Evolutionary conservation across 2,888 invertebrate species (phyloP).

Genomic region (Mythimna impura): DNA sequence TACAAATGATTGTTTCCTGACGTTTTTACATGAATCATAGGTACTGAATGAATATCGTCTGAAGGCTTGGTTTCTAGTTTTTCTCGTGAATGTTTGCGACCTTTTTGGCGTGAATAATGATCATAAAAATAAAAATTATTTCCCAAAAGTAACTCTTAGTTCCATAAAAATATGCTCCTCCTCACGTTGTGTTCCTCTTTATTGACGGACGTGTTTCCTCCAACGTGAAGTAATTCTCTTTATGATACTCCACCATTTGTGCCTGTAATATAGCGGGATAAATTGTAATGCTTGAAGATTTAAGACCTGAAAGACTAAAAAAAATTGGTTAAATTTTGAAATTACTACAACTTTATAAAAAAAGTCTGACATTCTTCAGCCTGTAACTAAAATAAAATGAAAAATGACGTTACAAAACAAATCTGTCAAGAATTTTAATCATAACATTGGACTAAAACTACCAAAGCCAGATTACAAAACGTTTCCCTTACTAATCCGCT

Average conservation of each 20-base stretch:
- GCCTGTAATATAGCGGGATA: background rate
- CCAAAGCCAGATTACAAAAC: conserved; percentile 13
- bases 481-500: conserved; percentile 24
- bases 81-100: background rate
- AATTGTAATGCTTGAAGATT: background rate
- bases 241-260: too few species aligned
- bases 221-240: too few species aligned
- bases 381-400: background rate
- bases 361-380: background rate
- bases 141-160: too few species aligned
- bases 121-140: too few species aligned
- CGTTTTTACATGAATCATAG: conserved; percentile 20
- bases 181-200: too few species aligned
- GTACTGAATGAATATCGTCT: too few species aligned
- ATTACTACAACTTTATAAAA: background rate
- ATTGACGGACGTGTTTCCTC: too few species aligned
- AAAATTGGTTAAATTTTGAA: too few species aligned
- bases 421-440: background rate
- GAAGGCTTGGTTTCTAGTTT: too few species aligned
- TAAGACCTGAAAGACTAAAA: background rate
- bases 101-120: background rate
- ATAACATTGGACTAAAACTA: background rate
- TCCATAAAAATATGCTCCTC: background rate
- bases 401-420: background rate
- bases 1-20: background rate